A percentile compares a stretch with the other conserved stretches of the same genome.
phyloP scores from a whole-genome alignment of 2,797 vertebrate species.

The Furcifer pardalis region DNA sequence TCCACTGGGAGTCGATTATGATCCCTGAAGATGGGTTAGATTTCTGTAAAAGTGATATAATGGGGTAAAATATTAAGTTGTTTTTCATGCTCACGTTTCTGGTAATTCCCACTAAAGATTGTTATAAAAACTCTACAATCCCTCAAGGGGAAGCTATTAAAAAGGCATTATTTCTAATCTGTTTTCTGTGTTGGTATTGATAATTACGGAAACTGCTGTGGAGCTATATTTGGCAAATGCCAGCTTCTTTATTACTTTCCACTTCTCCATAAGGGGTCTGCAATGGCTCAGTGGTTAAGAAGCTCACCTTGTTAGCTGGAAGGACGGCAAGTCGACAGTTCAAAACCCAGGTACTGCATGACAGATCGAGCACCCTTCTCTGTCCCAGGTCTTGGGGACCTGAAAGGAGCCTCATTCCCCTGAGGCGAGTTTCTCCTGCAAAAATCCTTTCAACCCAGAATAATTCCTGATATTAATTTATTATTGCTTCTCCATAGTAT shows the following conservation, averaged over 20 bases:
- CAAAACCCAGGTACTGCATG: too few species aligned
- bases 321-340: too few species aligned
- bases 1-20: not conserved
- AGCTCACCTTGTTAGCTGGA: too few species aligned
- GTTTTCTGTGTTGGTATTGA: not conserved
- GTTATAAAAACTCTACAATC: constrained; percentile 17
- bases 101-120: not conserved
- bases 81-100: not conserved
- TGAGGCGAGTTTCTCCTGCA: too few species aligned
- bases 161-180: not conserved
- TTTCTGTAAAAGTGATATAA: not conserved
- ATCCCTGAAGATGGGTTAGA: not conserved
- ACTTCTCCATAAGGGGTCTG: accelerated
- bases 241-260: not conserved
- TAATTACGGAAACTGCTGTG: constrained; percentile 5
- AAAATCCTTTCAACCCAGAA: too few species aligned
- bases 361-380: too few species aligned
- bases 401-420: too few species aligned
- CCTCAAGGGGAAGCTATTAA: not conserved
- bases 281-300: too few species aligned
- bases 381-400: too few species aligned
- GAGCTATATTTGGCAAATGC: not conserved
- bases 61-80: not conserved
- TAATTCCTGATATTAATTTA: too few species aligned
- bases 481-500: not conserved